phyloP scores from a whole-genome alignment of 2,888 invertebrate genomes.

The Rhyacophila evoluta region DNA sequence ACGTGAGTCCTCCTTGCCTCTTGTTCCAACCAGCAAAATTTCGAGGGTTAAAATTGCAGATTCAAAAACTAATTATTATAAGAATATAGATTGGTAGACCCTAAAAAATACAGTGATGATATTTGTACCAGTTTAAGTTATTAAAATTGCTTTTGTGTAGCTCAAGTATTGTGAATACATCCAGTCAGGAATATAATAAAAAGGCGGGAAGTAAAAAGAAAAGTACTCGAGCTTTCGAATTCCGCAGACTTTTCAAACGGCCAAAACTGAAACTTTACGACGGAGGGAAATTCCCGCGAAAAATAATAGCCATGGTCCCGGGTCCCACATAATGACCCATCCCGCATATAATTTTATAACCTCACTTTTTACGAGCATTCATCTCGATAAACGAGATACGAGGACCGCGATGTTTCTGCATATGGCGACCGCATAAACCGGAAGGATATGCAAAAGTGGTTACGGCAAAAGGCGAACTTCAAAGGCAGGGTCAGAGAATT shows the following conservation, averaged over 20 bases:
- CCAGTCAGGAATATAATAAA: background rate
- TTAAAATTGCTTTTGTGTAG: too few species aligned
- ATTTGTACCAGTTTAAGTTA: too few species aligned
- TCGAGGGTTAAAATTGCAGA: too few species aligned
- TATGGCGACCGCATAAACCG: constrained; percentile 28
- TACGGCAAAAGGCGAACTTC: background rate
- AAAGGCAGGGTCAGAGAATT: background rate
- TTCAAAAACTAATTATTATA: too few species aligned
- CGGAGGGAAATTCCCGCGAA: constrained; percentile 29
- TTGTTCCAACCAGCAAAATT: too few species aligned
- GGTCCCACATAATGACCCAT: constrained; percentile 49
- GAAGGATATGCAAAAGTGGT: background rate
- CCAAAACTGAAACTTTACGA: constrained; percentile 24
- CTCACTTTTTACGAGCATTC: constrained; percentile 51
- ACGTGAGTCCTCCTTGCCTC: too few species aligned
- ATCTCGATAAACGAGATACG: constrained; percentile 45
- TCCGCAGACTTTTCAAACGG: constrained; percentile 21
- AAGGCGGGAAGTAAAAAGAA: background rate
- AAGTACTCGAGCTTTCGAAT: background rate
- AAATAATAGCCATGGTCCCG: constrained; percentile 31
- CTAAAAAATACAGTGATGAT: too few species aligned
- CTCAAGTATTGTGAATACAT: background rate
- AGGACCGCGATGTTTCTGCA: constrained; percentile 35
- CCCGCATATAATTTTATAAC: constrained; percentile 50
- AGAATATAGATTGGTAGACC: too few species aligned